These are phyloP conservation scores for Austrolebias charrua DNA, from an alignment of 2,797 vertebrate species.

Conservation along the genomic window DNA sequence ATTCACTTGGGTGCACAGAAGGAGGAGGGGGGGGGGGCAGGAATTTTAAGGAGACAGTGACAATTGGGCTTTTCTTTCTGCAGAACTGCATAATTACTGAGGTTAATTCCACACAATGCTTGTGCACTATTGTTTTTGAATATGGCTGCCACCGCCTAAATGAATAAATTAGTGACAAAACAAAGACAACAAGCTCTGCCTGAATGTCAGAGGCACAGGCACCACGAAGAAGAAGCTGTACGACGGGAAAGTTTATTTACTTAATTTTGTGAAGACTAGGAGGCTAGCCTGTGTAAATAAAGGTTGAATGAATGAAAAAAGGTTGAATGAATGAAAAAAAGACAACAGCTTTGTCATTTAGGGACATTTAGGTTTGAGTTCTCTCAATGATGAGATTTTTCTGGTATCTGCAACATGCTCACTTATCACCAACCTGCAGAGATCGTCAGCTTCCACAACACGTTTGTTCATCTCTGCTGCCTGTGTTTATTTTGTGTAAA, in stretches of 20 bases:
- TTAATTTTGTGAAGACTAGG: constrained; percentile 52
- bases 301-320: too few species aligned
- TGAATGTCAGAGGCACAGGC: constrained; percentile 56
- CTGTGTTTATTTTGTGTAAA: constrained; percentile 4
- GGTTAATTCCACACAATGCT: constrained; percentile 69
- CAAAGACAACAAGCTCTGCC: constrained; percentile 52
- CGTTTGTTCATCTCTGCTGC: constrained; percentile 25
- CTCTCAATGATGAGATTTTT: constrained; percentile 48
- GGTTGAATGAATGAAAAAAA: too few species aligned
- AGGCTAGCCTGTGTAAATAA: too few species aligned
- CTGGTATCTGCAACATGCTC: constrained; percentile 32
- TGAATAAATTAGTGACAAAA: constrained; percentile 73
- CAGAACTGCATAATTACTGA: constrained; percentile 76
- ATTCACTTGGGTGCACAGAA: constrained; percentile 61
- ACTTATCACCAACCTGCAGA: constrained; percentile 37
- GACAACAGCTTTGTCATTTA: constrained; percentile 54
- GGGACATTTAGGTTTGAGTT: constrained; percentile 35
- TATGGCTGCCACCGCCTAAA: constrained; percentile 66
- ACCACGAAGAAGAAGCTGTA: constrained; percentile 49
- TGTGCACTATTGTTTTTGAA: constrained; percentile 73
- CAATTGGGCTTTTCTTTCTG: constrained; percentile 67
- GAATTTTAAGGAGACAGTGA: constrained; percentile 64
- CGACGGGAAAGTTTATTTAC: constrained; percentile 7
- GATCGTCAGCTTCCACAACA: constrained; percentile 11
- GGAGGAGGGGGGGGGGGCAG: constrained; percentile 36